Evolutionary conservation across 2,888 invertebrate species (phyloP).

Genomic region (Gordius sp.): DNA sequence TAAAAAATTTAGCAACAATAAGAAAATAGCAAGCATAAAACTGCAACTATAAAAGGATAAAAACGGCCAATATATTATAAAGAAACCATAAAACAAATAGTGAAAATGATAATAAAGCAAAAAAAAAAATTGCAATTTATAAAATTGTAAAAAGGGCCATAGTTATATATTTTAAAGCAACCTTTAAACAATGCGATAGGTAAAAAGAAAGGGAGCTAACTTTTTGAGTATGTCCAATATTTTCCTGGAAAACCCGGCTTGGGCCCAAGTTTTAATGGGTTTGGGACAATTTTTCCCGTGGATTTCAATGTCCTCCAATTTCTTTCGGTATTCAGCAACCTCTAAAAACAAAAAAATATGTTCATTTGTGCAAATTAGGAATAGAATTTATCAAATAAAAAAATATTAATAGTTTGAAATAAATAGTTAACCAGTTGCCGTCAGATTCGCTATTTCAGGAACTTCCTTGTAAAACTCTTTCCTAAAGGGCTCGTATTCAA

Average conservation of each 20-base stretch:
- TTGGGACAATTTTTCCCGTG: slow-evolving; percentile 88
- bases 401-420: background rate
- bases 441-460: slow-evolving; percentile 74
- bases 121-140: too few species aligned
- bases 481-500: slow-evolving; percentile 60
- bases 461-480: slow-evolving; percentile 93
- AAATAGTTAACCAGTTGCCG: slow-evolving; percentile 28
- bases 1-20: too few species aligned
- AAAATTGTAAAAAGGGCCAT: too few species aligned
- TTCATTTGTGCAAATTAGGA: background rate
- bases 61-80: too few species aligned
- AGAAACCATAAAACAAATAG: too few species aligned
- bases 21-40: too few species aligned
- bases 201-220: too few species aligned
- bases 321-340: slow-evolving; percentile 33
- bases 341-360: slow-evolving; percentile 24
- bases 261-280: slow-evolving; percentile 78
- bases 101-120: too few species aligned
- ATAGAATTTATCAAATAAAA: background rate
- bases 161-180: too few species aligned
- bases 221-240: slow-evolving; percentile 69
- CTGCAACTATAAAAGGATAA: too few species aligned
- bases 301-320: slow-evolving; percentile 75
- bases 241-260: slow-evolving; percentile 83
- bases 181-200: too few species aligned